A percentile compares a stretch with the other conserved stretches of the same genome.
phyloP scores from a whole-genome alignment of 2,113 vertebrate genomes.

The Hyla sarda region DNA sequence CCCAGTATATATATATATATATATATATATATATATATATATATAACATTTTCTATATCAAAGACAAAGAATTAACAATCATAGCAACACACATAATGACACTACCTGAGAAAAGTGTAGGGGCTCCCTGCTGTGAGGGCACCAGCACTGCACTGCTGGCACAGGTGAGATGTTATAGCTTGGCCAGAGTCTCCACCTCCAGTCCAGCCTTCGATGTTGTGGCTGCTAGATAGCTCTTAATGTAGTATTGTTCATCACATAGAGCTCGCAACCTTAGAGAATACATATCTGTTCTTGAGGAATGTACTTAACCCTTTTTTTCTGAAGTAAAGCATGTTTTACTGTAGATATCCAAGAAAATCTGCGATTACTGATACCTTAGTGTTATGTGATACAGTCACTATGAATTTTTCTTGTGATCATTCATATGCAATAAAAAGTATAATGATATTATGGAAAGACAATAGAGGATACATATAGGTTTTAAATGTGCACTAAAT shows the following conservation, averaged over 20 bases:
- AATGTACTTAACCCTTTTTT: background rate
- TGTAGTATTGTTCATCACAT: background rate
- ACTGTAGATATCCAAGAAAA: background rate
- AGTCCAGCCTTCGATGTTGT: constrained; percentile 27
- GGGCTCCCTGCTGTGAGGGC: background rate
- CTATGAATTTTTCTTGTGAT: background rate
- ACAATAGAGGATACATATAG: background rate
- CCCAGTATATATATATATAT: background rate
- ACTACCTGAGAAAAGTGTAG: constrained; percentile 30
- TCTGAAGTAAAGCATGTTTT: background rate
- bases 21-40: too few species aligned
- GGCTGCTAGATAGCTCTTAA: background rate
- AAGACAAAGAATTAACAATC: background rate
- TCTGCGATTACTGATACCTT: background rate
- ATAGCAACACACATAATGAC: background rate
- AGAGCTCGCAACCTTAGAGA: background rate
- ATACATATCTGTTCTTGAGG: background rate
- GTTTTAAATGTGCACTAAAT: background rate
- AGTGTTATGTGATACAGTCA: background rate
- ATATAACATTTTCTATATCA: background rate
- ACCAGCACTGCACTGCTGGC: background rate
- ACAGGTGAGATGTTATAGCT: constrained; percentile 40
- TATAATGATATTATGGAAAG: background rate
- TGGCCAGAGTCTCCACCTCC: constrained; percentile 34
- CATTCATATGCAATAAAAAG: background rate